These are phyloP conservation scores for Mallotus villosus DNA, from an alignment of 2,797 vertebrate species.

Conservation along the genomic window DNA sequence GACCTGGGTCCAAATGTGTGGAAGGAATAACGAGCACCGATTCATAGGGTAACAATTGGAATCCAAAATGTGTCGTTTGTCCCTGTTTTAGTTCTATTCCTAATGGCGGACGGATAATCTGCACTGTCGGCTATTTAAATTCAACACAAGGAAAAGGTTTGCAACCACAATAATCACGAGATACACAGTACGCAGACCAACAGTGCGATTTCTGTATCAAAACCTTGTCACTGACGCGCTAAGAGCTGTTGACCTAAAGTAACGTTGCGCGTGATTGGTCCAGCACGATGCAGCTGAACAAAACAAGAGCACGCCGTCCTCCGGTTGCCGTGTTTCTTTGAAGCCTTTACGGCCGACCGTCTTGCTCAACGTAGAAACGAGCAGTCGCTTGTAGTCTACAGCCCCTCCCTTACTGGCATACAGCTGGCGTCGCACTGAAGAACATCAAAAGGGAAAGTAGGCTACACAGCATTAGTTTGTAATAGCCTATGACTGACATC, in stretches of 20 bases:
- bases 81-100: neutral
- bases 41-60: neutral
- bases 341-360: too few species aligned
- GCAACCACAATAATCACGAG: neutral
- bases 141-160: neutral
- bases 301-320: neutral
- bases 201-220: neutral
- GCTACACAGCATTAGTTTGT: neutral
- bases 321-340: neutral
- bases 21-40: constrained; percentile 36
- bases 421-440: neutral
- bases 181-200: neutral
- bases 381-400: too few species aligned
- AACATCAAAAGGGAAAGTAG: neutral
- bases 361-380: too few species aligned
- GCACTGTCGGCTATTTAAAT: neutral
- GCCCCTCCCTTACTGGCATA: neutral
- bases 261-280: constrained; percentile 4
- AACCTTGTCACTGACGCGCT: neutral
- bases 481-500: neutral
- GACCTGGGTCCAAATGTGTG: neutral
- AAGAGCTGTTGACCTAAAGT: neutral
- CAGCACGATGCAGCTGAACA: neutral
- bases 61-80: neutral
- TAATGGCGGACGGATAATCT: neutral